phyloP scores from a whole-genome alignment of 2,113 vertebrate genomes.

The Prolemur simus region DNA sequence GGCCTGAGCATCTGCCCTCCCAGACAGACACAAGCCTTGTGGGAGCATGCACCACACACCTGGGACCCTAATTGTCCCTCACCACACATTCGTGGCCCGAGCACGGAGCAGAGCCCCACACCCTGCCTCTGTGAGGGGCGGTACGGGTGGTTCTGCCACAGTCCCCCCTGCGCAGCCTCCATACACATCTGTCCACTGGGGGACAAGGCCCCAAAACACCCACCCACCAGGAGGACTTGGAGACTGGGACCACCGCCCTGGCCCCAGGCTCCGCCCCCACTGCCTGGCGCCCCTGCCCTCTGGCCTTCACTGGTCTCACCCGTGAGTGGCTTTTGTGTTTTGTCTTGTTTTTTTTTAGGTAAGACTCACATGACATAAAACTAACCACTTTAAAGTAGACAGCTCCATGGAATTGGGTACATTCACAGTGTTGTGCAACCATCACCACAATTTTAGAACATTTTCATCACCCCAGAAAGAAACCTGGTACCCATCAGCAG shows the following conservation, averaged over 20 bases:
- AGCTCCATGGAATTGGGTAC: no score
- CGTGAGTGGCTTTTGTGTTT: background rate
- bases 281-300: background rate
- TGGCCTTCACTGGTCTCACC: background rate
- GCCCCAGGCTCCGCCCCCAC: background rate
- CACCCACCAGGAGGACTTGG: background rate
- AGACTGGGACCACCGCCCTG: no score
- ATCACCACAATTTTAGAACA: background rate
- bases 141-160: rapidly evolving
- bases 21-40: background rate
- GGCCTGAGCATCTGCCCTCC: background rate
- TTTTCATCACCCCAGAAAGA: background rate
- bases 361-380: background rate
- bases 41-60: no score
- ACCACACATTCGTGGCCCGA: background rate
- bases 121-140: background rate
- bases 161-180: background rate
- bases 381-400: background rate
- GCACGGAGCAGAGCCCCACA: rapidly evolving
- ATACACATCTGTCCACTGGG: no score
- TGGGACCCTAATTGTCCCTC: rapidly evolving
- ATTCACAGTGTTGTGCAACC: background rate
- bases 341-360: background rate
- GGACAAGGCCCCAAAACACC: no score
- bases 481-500: background rate